A percentile compares a stretch with the other conserved stretches of the same genome.
Evolutionary conservation across 2,797 vertebrate genomes (phyloP).

Genomic region (Lagodon rhomboides): DNA sequence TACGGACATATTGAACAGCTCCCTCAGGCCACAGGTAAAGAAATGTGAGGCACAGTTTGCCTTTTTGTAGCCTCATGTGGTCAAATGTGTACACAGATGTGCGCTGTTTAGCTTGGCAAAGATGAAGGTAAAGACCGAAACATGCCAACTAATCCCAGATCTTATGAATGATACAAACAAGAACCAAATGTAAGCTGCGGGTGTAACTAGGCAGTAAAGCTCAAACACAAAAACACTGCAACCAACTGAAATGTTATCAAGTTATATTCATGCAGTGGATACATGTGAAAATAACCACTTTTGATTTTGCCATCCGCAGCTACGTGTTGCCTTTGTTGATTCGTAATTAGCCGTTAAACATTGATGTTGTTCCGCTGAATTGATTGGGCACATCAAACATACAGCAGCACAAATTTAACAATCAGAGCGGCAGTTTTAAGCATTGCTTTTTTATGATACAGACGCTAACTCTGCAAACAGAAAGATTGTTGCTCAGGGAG

Average conservation of each 20-base stretch:
- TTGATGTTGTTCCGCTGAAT: background rate
- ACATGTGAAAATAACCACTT: background rate
- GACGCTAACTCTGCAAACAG: background rate
- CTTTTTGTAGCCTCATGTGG: constrained; percentile 1
- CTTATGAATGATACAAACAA: background rate
- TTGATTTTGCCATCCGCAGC: background rate
- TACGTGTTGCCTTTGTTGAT: background rate
- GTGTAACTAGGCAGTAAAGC: background rate
- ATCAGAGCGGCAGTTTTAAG: no score
- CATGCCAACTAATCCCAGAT: constrained; percentile 13
- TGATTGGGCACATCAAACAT: background rate
- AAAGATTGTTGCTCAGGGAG: background rate
- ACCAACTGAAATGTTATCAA: no score
- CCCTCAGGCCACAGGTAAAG: background rate
- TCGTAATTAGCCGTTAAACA: no score
- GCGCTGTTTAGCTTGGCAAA: background rate
- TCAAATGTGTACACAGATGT: constrained; percentile 10
- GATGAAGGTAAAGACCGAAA: background rate
- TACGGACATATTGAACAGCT: background rate
- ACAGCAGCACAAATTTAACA: no score
- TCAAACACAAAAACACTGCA: background rate
- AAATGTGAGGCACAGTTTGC: background rate
- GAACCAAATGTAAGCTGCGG: no score
- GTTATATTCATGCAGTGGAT: background rate
- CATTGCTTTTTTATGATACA: background rate